Percentiles rank a stretch among this genome's conserved stretches.
These are phyloP conservation scores for Epizoanthus rinbou DNA, from an alignment of 92 coral and sea anemone species.

Conservation along the genomic window DNA sequence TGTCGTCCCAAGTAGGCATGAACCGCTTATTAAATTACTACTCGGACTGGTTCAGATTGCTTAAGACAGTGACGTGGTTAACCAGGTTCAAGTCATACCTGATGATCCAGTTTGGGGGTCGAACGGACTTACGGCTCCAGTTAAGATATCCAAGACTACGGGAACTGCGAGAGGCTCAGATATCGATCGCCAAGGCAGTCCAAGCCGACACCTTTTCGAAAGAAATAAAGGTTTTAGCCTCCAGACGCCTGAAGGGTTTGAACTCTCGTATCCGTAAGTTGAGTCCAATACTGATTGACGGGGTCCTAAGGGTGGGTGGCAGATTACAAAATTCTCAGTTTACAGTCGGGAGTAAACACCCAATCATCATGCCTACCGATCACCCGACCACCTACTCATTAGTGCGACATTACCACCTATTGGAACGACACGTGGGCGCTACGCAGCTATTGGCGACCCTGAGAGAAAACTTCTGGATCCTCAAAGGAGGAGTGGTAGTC, in stretches of 20 bases:
- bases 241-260: background rate
- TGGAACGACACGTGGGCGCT: constrained; percentile 5
- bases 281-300: constrained; percentile 29
- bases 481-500: constrained; percentile 10
- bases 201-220: background rate
- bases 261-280: constrained; percentile 12
- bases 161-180: background rate
- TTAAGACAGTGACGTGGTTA: constrained; percentile 29
- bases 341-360: constrained; percentile 11
- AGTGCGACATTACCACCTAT: constrained; percentile 35
- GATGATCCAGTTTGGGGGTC: background rate
- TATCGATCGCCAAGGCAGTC: background rate
- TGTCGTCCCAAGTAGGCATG: background rate
- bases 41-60: too few species aligned
- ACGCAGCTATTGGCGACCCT: constrained; percentile 39
- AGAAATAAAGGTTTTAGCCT: background rate
- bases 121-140: background rate
- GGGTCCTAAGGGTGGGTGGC: constrained; percentile 29
- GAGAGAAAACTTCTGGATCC: constrained; percentile 41
- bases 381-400: constrained; percentile 19
- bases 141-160: background rate
- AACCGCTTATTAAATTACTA: background rate
- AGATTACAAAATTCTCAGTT: constrained; percentile 18
- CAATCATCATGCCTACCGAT: constrained; percentile 8
- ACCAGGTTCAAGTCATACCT: constrained; percentile 14